Evolutionary conservation across 2,888 invertebrate genomes (phyloP), one percentile per base, ranked within the genome.

Genomic region (Leptogaster cylindrica): DNA sequence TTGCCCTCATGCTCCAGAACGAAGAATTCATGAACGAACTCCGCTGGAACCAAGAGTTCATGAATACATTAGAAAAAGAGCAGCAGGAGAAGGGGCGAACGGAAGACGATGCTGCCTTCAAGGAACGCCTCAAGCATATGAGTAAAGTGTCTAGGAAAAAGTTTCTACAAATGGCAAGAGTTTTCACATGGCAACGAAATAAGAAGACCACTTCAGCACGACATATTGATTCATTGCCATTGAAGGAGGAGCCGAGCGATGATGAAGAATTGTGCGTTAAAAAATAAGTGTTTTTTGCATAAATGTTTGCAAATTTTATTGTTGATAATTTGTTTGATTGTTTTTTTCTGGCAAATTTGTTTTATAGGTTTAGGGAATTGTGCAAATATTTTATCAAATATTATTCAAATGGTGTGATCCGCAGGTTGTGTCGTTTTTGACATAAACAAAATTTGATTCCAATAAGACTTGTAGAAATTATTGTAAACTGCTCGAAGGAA

Each of bases 11-110:
- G 79, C 83, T 95, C 66, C 95, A 95, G 78, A 95, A 95, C 76
- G 92, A 93, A 76, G 95, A 95, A 79, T 95, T 95, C 74, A 89
- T 95, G 87, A 87, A 90, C 46, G 92, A 94, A 76, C 81, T 95
- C 31, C 84, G 92, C 67, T 89, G 90, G 86, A 92, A 95, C 78
- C 89, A 91, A 77, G 93, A 93, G 75, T 95, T 95, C 76, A 88
- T 95, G 84, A 88, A 88, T 20, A 90, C 92, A 1, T 82, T 94
- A 51, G 91, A 93, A 75, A 89, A 87, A 76, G 93, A 92, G 83
- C 86, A 85, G 73, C 83, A 83, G 3, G 81, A 82, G 46, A 78
- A 80, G 68, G 77, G 81, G 23, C 85, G 85, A 58, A 84, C 85
- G 25, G 88, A 86, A 33, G 88, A 89, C 70, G 91, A 91, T 74